These are phyloP conservation scores for Meteorus sp. DNA, from an alignment of 1,140 invertebrate genomes.

Conservation along the genomic window DNA sequence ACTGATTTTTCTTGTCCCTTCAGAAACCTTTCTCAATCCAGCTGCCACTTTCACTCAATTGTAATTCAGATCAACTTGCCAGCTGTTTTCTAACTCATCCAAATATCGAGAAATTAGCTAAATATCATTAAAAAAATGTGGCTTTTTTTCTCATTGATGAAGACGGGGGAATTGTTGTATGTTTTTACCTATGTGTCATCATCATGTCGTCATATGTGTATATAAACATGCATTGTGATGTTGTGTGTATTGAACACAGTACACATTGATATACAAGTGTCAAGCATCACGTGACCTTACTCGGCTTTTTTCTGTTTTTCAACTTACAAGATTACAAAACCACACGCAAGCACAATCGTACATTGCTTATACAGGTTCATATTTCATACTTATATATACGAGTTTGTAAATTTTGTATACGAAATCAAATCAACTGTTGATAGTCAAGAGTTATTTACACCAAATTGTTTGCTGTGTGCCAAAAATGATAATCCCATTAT, in stretches of 20 bases:
- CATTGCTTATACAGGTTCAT: slow-evolving; percentile 14
- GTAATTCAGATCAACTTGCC: neutral
- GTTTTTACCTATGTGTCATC: neutral
- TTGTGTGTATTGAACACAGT: neutral
- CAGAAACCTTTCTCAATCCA: neutral
- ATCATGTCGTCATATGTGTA: neutral
- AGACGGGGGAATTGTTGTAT: neutral
- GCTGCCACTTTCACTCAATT: neutral
- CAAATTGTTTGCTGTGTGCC: too few relatives aligned
- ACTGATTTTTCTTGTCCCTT: too few relatives aligned
- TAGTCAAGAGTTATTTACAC: too few relatives aligned
- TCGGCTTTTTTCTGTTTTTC: neutral
- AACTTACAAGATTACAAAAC: neutral
- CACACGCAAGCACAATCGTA: neutral
- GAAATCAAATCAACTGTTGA: too few relatives aligned
- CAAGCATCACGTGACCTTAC: slow-evolving; percentile 17
- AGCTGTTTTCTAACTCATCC: neutral
- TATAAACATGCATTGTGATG: too few relatives aligned
- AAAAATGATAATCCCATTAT: too few relatives aligned
- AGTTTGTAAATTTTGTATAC: too few relatives aligned
- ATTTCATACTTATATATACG: too few relatives aligned
- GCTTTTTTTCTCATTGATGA: neutral
- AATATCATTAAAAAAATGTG: neutral
- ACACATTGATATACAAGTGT: neutral
- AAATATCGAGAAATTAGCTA: neutral